Percentiles rank a stretch among this genome's conserved stretches.
phyloP scores from a whole-genome alignment of 1,140 invertebrate species.

The Brachionus koreanus region DNA sequence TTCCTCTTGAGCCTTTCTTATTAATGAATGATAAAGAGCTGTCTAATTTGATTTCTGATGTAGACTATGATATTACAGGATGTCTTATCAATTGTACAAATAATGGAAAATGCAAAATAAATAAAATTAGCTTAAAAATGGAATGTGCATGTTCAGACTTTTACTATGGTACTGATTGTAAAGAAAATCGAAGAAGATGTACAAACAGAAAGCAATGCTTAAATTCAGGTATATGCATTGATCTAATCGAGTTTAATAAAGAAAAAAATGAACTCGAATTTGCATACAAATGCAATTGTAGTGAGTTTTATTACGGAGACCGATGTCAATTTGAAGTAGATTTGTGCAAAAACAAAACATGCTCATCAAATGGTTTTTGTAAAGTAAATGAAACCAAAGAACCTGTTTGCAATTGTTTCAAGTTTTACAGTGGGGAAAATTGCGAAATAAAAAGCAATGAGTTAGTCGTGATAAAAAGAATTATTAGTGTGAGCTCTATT shows the following conservation, averaged over 20 bases:
- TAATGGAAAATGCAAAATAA: background rate
- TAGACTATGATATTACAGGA: constrained; percentile 14
- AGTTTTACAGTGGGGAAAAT: background rate
- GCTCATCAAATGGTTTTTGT: constrained; percentile 31
- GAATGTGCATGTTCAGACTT: background rate
- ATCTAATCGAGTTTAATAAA: background rate
- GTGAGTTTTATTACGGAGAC: background rate
- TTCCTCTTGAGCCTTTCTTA: background rate
- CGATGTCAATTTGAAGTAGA: background rate
- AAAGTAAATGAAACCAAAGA: background rate
- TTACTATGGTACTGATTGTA: background rate
- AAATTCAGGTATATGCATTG: background rate
- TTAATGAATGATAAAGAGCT: background rate
- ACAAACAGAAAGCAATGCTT: background rate
- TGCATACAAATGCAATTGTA: background rate
- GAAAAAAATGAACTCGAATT: background rate
- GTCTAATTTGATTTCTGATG: background rate
- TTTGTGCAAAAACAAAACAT: constrained; percentile 3
- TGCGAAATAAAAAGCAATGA: background rate
- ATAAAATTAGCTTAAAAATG: background rate
- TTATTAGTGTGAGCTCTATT: background rate
- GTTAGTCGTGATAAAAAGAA: background rate
- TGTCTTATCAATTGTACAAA: constrained; percentile 27
- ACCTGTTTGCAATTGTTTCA: background rate
- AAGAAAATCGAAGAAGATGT: background rate